phyloP scores from a whole-genome alignment of 1,140 invertebrate genomes.

The Drosophila auraria region DNA sequence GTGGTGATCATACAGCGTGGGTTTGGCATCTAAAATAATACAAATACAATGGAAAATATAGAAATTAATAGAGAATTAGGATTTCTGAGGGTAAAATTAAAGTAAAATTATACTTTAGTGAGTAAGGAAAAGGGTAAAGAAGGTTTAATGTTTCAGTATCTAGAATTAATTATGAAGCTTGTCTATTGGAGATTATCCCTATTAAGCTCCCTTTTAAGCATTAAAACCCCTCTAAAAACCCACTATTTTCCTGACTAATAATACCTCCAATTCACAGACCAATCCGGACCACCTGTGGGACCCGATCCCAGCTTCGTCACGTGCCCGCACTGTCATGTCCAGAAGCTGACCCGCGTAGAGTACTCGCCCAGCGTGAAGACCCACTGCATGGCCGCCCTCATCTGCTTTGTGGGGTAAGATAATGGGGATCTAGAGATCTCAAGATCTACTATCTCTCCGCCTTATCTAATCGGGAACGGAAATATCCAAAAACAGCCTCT shows the following conservation, averaged over 20 bases:
- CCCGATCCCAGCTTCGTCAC: conserved; percentile 84
- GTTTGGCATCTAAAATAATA: conserved; percentile 4
- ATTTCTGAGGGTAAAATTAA: background rate
- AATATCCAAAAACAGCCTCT: conserved; percentile 69
- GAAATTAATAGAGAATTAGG: background rate
- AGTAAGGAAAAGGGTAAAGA: no score
- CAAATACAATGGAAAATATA: background rate
- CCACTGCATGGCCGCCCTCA: conserved; percentile 87
- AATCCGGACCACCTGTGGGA: conserved; percentile 79
- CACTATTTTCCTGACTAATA: background rate
- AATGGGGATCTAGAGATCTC: conserved; percentile 1
- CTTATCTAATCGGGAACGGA: conserved; percentile 43
- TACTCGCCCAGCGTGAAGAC: conserved; percentile 87
- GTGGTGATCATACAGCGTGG: conserved; percentile 79
- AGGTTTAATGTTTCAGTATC: background rate
- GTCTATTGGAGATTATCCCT: no score
- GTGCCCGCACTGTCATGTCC: conserved; percentile 87
- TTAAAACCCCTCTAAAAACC: background rate
- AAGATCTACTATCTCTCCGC: background rate
- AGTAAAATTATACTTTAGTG: background rate
- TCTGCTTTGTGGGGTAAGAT: conserved; percentile 87
- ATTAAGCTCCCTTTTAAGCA: no score
- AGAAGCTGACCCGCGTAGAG: conserved; percentile 86
- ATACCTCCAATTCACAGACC: conserved; percentile 42
- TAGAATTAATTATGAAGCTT: no score